phyloP scores from a whole-genome alignment of 1,140 invertebrate species.

The Atopsyche davidsoni region DNA sequence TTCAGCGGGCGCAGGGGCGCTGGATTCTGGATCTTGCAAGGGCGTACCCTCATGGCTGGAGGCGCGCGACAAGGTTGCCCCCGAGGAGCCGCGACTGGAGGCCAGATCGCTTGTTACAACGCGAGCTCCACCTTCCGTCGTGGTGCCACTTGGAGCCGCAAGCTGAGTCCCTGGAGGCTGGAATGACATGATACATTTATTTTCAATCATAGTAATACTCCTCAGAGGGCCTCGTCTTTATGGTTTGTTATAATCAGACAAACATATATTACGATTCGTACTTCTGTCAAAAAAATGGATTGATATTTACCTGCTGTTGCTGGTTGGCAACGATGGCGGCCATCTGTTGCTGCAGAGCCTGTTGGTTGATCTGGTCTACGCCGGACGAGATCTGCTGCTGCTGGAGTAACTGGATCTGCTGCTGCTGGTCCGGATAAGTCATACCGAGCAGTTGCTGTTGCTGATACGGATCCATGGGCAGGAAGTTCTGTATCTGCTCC shows the following conservation, averaged over 20 bases:
- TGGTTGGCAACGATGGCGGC: constrained; percentile 34
- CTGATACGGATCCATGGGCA: constrained; percentile 24
- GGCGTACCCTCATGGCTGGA: constrained; percentile 50
- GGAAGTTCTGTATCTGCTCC: constrained; percentile 18
- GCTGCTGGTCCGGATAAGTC: constrained; percentile 30
- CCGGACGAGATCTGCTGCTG: constrained; percentile 27
- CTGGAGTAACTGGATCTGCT: constrained; percentile 24
- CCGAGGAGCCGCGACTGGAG: constrained; percentile 25
- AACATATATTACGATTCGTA: no score
- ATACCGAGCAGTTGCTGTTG: constrained; percentile 26
- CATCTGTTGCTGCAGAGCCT: constrained; percentile 30
- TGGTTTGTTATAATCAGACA: no score
- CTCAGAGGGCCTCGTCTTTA: no score
- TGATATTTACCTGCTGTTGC: constrained; percentile 41
- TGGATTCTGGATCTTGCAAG: constrained; percentile 42
- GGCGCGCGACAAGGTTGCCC: constrained; percentile 22
- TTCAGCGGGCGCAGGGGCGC: constrained; percentile 25
- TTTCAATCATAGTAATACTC: no score
- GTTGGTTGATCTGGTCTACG: constrained; percentile 31
- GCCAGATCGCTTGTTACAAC: no score
- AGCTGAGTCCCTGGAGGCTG: no score
- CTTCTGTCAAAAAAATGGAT: no score
- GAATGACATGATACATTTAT: no score
- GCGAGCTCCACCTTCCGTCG: no score
- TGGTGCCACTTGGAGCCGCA: no score